Conservation (phyloP, 2,797 vertebrate genomes). For the Eurystomus glaucurus region DNA sequence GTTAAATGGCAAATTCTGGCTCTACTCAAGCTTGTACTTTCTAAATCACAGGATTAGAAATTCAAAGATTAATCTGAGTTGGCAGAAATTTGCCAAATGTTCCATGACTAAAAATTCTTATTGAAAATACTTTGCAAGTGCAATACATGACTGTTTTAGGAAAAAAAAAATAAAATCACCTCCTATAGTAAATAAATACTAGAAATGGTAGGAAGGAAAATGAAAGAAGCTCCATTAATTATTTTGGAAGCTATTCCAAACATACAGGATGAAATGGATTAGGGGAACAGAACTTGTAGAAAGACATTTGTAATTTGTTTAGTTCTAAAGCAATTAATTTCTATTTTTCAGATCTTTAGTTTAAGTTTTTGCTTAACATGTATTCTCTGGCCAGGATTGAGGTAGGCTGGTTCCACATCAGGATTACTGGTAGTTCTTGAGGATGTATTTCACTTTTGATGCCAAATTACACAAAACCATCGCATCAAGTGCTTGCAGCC, state of each 20-base stretch:
- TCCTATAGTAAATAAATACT: not conserved
- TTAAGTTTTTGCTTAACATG: not conserved
- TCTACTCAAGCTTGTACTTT: not conserved
- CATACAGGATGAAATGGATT: not conserved
- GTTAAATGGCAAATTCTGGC: not conserved
- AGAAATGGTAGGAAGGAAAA: not conserved
- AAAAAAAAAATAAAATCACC: not conserved
- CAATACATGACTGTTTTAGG: not conserved
- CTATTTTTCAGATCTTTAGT: not conserved
- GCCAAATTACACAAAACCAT: not conserved
- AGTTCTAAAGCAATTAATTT: not conserved
- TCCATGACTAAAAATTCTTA: not conserved
- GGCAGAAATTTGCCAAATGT: not conserved
- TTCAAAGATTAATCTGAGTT: not conserved
- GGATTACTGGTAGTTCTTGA: not conserved
- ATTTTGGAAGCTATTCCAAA: not conserved
- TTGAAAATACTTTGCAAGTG: not conserved
- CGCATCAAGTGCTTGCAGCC: not conserved
- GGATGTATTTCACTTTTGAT: not conserved
- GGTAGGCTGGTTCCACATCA: not conserved
- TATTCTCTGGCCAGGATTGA: not conserved
- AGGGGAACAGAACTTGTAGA: not conserved
- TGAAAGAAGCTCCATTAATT: not conserved
- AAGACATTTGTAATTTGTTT: not conserved
- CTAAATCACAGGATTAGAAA: not conserved